These are phyloP conservation scores for Novumbra hubbsi DNA, from an alignment of 2,797 vertebrate genomes.

Conservation along the genomic window DNA sequence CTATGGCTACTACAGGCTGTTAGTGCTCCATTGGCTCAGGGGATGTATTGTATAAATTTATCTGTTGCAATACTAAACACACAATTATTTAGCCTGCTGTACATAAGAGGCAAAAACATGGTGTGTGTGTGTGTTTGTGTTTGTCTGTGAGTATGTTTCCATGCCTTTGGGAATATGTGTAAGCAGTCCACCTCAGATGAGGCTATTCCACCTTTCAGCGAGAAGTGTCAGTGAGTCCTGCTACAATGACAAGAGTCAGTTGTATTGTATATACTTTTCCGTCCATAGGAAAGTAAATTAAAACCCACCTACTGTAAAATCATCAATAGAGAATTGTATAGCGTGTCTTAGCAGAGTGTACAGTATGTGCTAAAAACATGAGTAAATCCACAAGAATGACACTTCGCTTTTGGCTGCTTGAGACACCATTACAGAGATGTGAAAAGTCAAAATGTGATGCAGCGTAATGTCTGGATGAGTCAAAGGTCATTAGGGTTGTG, in stretches of 20 bases:
- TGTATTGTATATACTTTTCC: slow-evolving; percentile 47
- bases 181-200: neutral
- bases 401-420: slow-evolving; percentile 18
- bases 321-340: slow-evolving; percentile 51
- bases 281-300: slow-evolving; percentile 58
- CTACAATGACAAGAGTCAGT: slow-evolving; percentile 48
- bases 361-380: slow-evolving; percentile 43
- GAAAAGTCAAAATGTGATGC: neutral
- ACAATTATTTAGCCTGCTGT: slow-evolving; percentile 17
- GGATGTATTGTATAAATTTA: slow-evolving; percentile 20
- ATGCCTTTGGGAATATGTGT: slow-evolving; percentile 1
- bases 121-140: slow-evolving; percentile 17
- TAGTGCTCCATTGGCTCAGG: slow-evolving; percentile 69
- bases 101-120: slow-evolving; percentile 41
- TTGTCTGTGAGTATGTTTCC: slow-evolving; percentile 7
- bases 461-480: neutral
- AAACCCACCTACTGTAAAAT: slow-evolving; percentile 62
- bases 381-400: slow-evolving; percentile 40
- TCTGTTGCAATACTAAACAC: neutral
- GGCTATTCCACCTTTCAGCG: slow-evolving; percentile 46
- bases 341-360: slow-evolving; percentile 40
- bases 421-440: neutral
- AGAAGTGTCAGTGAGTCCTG: slow-evolving; percentile 41
- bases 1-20: slow-evolving; percentile 57
- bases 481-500: slow-evolving; percentile 12